Percentiles rank a stretch among this genome's conserved stretches.
These are phyloP conservation scores for Dascyllus trimaculatus DNA, from an alignment of 2,113 vertebrate species.

Conservation along the genomic window DNA sequence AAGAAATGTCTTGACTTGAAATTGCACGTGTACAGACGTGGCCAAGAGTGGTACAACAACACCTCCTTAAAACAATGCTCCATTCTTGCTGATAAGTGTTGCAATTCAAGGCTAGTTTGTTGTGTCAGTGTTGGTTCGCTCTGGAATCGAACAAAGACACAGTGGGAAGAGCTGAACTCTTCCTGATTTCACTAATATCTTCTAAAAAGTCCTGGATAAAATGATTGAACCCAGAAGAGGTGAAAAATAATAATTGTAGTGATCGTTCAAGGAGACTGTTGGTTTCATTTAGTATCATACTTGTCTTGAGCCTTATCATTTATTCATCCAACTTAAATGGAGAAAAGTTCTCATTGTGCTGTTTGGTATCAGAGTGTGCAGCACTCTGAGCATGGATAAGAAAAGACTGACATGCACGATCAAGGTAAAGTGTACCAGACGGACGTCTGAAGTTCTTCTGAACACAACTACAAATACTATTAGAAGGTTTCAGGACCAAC, in stretches of 20 bases:
- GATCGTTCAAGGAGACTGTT: neutral
- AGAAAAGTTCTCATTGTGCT: neutral
- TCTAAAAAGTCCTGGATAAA: too few relatives aligned
- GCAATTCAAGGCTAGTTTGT: neutral
- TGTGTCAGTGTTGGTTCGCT: too few relatives aligned
- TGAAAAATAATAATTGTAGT: too few relatives aligned
- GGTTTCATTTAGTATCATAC: neutral
- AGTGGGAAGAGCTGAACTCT: too few relatives aligned
- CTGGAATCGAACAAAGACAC: too few relatives aligned
- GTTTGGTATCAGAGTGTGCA: neutral
- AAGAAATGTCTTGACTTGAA: neutral
- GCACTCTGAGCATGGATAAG: neutral
- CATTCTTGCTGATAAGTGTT: neutral
- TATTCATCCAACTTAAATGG: neutral
- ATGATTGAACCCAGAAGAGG: too few relatives aligned
- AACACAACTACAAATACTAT: too few relatives aligned
- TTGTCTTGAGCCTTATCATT: neutral
- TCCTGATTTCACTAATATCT: too few relatives aligned
- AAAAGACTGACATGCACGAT: neutral
- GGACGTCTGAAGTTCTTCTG: too few relatives aligned
- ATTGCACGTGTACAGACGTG: neutral
- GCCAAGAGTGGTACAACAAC: neutral
- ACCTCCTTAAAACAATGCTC: neutral
- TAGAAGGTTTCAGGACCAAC: too few relatives aligned
- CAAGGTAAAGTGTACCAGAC: neutral